Evolutionary conservation across 1,140 invertebrate genomes (phyloP).

Genomic region (Magallana angulata): DNA sequence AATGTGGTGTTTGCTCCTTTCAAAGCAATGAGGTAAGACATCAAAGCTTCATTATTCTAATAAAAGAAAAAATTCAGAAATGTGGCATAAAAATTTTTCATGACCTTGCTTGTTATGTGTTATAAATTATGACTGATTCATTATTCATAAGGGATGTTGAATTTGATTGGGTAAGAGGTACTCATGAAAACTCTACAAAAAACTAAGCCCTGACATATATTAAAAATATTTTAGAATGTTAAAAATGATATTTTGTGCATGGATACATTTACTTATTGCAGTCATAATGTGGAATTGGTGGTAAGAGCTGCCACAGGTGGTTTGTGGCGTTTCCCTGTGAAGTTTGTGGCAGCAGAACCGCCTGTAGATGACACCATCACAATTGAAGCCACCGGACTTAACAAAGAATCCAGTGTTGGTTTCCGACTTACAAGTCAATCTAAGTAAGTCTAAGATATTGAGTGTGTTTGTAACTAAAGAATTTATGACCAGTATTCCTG

Average conservation of each 20-base stretch:
- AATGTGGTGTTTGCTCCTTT: conserved; percentile 75
- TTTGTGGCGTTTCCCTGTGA: conserved; percentile 78
- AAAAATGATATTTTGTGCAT: too few species aligned
- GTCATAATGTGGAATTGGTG: conserved; percentile 71
- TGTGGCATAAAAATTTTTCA: too few species aligned
- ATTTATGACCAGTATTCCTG: too few species aligned
- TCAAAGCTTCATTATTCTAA: neutral
- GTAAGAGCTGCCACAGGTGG: conserved; percentile 76
- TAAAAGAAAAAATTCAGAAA: too few species aligned
- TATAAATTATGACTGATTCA: too few species aligned
- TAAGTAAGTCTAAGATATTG: conserved; percentile 62
- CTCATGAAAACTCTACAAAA: too few species aligned
- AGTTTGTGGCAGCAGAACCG: conserved; percentile 76
- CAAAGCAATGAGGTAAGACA: conserved; percentile 74
- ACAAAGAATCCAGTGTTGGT: conserved; percentile 74
- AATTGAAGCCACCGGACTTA: conserved; percentile 76
- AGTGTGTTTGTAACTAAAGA: too few species aligned
- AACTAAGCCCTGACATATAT: too few species aligned
- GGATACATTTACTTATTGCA: conserved; percentile 52
- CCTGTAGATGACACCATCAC: conserved; percentile 76
- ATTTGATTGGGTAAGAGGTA: too few species aligned
- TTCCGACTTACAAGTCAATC: conserved; percentile 76
- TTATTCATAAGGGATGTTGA: too few species aligned
- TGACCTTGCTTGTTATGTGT: too few species aligned
- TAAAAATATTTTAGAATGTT: too few species aligned